These are phyloP conservation scores for Cassiopea andromeda DNA, from an alignment of 30 jellyfish, hydroid and myxozoan genomes.

Conservation along the genomic window DNA sequence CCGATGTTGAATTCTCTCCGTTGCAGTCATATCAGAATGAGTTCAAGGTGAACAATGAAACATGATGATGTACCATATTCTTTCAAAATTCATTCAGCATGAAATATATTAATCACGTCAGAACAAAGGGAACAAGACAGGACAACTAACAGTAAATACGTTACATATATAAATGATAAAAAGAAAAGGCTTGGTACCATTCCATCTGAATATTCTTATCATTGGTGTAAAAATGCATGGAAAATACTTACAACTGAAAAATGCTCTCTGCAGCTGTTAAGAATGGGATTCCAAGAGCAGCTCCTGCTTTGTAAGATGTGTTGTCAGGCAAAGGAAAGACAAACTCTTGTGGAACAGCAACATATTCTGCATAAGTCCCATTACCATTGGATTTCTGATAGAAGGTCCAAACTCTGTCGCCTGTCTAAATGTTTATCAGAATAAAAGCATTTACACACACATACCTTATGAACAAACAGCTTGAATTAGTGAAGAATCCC, in stretches of 20 bases:
- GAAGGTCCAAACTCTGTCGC: slow-evolving; percentile 81
- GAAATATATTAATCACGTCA: too few relatives aligned
- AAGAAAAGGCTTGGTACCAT: too few relatives aligned
- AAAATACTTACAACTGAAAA: slow-evolving; percentile 31
- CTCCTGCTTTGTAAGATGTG: slow-evolving; percentile 65
- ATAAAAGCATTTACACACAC: neutral
- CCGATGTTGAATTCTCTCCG: too few relatives aligned
- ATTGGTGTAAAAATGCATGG: neutral
- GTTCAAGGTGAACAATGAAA: too few relatives aligned
- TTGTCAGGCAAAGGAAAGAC: slow-evolving; percentile 52
- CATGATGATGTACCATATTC: too few relatives aligned
- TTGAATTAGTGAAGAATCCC: too few relatives aligned
- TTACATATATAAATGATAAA: too few relatives aligned
- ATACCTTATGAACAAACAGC: neutral
- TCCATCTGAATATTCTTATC: too few relatives aligned
- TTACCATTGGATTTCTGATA: slow-evolving; percentile 25
- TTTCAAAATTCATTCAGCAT: too few relatives aligned
- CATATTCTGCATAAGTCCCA: slow-evolving; percentile 79
- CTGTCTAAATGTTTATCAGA: slow-evolving; percentile 24
- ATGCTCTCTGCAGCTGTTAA: slow-evolving; percentile 63
- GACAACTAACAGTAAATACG: too few relatives aligned
- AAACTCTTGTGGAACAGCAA: slow-evolving; percentile 18
- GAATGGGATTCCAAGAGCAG: slow-evolving; percentile 72
- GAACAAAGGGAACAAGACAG: too few relatives aligned
- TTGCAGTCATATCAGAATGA: too few relatives aligned